Evolutionary conservation across 2,797 vertebrate species (phyloP), one percentile per base, ranked within the genome.

Genomic region (Tapirus indicus): DNA sequence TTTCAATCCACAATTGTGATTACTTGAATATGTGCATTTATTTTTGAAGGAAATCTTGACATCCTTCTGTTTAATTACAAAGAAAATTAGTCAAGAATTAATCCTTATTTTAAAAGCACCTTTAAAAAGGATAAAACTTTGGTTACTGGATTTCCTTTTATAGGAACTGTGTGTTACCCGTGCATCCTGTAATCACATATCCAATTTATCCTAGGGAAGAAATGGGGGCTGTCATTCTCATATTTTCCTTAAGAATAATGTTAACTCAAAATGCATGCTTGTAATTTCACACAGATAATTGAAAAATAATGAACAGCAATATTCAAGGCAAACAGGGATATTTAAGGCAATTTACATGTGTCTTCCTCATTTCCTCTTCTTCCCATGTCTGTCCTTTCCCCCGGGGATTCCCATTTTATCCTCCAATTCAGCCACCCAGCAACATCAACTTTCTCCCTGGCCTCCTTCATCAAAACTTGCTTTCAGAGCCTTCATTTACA

Each of bases 211-310:
- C 18, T 27, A 44, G 54, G 6, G n/a, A 91, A 78, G 13, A 88
- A 54, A 72, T 60, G 66, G 38, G 17, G 25, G 7, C 7, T 56
- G 23, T 7, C 44, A 11, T 23, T 64, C 7, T 87, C 14, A 49
- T 60, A 20, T 72, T 66, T 87, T 83, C 32, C 12, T 82, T 52
- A 35, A 66, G 17, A 71, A 88, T 44, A 47, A 41, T 60, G 1
- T 83, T 79, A 88, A 92, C 1, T 79, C 32, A 79, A 86, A 92
- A 68, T 32, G n/a, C 14, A 78, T 47, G 38, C 56, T 83, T 91
- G 1, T 32, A 71, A 69, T 95, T 66, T 83, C 58, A 68, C 44
- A 38, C 1, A 72, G 16, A 27, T n/a, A 62, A 47, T 12, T 86
- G 80, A 87, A 94, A 87, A 82, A 29, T 75, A 82, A 86, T 18